Evolutionary conservation across 2,113 vertebrate species (phyloP), one percentile per base, ranked within the genome.

Genomic region (Aspidoscelis tigris): DNA sequence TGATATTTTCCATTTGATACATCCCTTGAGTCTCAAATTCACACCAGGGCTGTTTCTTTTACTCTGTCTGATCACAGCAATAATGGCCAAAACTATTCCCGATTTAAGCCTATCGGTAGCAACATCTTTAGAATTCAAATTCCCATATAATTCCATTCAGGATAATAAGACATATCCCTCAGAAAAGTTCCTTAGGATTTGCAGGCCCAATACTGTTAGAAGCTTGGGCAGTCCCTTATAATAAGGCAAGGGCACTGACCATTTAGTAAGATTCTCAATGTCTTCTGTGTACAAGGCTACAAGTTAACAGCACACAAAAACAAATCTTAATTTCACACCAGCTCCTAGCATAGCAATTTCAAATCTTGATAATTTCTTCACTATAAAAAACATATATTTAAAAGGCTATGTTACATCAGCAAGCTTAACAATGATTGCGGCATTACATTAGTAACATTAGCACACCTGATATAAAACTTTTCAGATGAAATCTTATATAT

Each of bases 171-270:
- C 3, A 5, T 39, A 39, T 10, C n/a, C 22, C 24, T 12, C 53
- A 12, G 24, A 16, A n/a, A 76, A 2, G 20, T 55, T n/a, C 18
- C 24, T 55, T 64, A 65, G 4, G 58, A 65, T 58, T 72, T 72
- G 33, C 8, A 72, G 33, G 21, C 80, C 26, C n/a, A 61, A 81
- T 82, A 43, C 82, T 50, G 83, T 58, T 3, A 81, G 6, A 66
- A 86, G 66, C 86, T 81, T 70, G n/a, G 33, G 47, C 21, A 74
- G 77, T 82, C 68, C n/a, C 81, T 92, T 86, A 70, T 79, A 92
- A n/a, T 93, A 95, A 95, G 88, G 88, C 92, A 89, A 87, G 72
- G 76, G 90, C 92, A 89, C 78, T 80, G 86, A 92, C 44, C 72
- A 80, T 81, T 88, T 83, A 73, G 88, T 43, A 61, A 87, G 79